Evolutionary conservation across 2,113 vertebrate species (phyloP).

Genomic region (Oceanodroma tethys): DNA sequence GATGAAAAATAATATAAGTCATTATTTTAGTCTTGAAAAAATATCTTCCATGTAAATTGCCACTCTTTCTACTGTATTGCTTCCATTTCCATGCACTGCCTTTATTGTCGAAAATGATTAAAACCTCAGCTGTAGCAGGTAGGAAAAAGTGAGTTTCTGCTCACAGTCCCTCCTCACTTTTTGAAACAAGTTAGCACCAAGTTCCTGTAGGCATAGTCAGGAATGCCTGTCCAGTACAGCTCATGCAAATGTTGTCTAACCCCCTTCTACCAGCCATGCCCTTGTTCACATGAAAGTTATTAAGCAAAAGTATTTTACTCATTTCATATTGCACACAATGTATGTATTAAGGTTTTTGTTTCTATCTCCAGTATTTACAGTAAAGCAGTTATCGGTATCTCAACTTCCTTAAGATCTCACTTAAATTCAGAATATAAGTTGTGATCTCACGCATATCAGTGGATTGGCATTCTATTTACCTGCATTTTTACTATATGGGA

Average conservation of each 20-base stretch:
- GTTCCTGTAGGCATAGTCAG: neutral
- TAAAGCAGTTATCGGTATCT: neutral
- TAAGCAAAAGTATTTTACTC: neutral
- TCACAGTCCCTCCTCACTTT: neutral
- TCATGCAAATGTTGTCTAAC: neutral
- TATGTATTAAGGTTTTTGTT: neutral
- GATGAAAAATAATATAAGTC: neutral
- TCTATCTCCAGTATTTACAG: neutral
- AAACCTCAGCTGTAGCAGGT: neutral
- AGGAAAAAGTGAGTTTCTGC: neutral
- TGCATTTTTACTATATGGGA: neutral
- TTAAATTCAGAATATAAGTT: neutral
- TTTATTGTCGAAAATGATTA: neutral
- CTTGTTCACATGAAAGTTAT: neutral
- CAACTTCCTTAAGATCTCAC: neutral
- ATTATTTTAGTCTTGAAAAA: neutral
- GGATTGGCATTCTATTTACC: neutral
- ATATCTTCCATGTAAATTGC: neutral
- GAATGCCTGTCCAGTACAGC: neutral
- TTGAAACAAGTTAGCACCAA: neutral
- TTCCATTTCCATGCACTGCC: neutral
- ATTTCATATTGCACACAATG: neutral
- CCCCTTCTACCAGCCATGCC: neutral
- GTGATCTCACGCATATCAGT: accelerated
- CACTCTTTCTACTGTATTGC: neutral